Percentiles rank a stretch among this genome's conserved stretches.
Conservation (phyloP, 2,797 vertebrate species). For the Chaenodraco wilsoni region DNA sequence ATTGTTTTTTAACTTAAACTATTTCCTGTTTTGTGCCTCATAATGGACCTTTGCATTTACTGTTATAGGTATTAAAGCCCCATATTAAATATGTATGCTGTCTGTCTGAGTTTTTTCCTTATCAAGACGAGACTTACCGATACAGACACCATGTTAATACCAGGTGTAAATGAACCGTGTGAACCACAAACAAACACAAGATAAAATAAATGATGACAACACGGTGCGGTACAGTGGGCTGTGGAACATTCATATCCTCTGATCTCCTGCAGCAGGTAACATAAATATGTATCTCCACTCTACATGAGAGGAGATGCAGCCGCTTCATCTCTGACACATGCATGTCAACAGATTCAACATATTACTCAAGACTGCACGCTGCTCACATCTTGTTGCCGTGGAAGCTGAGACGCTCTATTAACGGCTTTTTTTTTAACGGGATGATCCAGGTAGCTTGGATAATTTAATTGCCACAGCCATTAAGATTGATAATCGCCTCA, state of each 20-base stretch:
- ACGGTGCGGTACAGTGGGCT: not conserved
- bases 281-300: constrained; percentile 30
- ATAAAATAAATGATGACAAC: constrained; percentile 31
- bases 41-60: not conserved
- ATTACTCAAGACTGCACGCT: not conserved
- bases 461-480: too few species aligned
- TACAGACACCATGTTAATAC: not conserved
- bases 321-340: constrained; percentile 21
- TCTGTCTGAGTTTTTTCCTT: not conserved
- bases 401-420: constrained; percentile 42
- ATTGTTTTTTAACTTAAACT: too few species aligned
- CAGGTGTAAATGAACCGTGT: not conserved
- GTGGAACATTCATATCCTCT: constrained; percentile 27
- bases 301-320: not conserved
- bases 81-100: not conserved
- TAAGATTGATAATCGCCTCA: too few species aligned
- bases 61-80: not conserved
- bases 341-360: constrained; percentile 25
- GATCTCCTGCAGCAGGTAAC: constrained; percentile 21
- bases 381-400: constrained; percentile 13
- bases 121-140: not conserved
- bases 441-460: too few species aligned
- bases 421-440: constrained; percentile 24
- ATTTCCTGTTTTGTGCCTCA: too few species aligned
- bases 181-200: constrained; percentile 12